Percentiles rank a stretch among this genome's conserved stretches.
Conservation (phyloP, 1,140 invertebrate species). For the Diorhabda sublineata region DNA sequence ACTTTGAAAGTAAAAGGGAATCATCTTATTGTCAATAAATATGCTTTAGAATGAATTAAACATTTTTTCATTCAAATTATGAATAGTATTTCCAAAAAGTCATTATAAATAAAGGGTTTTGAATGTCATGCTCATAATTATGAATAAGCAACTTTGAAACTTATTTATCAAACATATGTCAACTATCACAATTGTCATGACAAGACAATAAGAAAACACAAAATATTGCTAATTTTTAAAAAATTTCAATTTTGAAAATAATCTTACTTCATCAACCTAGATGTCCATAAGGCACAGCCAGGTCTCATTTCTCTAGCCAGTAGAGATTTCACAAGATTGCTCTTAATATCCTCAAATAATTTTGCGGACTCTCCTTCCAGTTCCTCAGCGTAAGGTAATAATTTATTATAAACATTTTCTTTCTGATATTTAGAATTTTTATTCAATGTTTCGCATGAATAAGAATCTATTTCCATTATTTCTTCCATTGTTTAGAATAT, state of each 20-base stretch:
- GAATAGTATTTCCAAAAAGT: too few relatives aligned
- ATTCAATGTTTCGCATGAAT: neutral
- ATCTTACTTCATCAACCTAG: conserved; percentile 59
- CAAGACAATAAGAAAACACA: too few relatives aligned
- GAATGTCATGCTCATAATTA: too few relatives aligned
- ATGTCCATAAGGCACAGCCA: conserved; percentile 59
- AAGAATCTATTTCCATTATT: neutral
- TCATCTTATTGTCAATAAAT: too few relatives aligned
- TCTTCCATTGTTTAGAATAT: conserved; percentile 4
- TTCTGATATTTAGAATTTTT: conserved; percentile 50
- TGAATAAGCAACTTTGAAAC: too few relatives aligned
- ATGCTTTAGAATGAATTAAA: too few relatives aligned
- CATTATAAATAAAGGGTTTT: too few relatives aligned
- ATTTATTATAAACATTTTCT: conserved; percentile 61
- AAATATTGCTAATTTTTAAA: too few relatives aligned
- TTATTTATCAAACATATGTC: too few relatives aligned
- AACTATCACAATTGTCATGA: too few relatives aligned
- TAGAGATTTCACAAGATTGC: conserved; percentile 62
- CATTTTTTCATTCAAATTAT: too few relatives aligned
- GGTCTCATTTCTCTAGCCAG: conserved; percentile 65
- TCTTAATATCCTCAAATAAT: conserved; percentile 63
- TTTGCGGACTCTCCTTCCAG: conserved; percentile 60
- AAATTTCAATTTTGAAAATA: neutral
- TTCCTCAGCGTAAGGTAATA: conserved; percentile 63
- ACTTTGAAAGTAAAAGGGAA: too few relatives aligned